Evolutionary conservation across 2,888 invertebrate genomes (phyloP), one percentile per base, ranked within the genome.

Genomic region (Trachelus troglodyta): DNA sequence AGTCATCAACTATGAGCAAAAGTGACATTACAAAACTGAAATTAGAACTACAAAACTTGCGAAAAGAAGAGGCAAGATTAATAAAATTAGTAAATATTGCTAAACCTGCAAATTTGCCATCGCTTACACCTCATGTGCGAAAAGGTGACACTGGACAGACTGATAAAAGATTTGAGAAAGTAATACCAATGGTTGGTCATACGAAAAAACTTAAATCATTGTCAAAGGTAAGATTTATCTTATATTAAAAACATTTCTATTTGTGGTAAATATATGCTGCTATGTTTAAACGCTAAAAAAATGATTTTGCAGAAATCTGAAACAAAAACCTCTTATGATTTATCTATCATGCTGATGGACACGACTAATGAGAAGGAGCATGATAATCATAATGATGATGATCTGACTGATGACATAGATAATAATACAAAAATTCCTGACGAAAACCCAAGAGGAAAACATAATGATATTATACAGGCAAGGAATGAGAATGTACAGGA

Each of bases 31-130:
- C 94, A 76, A 96, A 95, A 90, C 93, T 95, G 1, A 95, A 95
- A 83, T 92, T 94, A 85, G 94, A 94, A 79, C 93, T 98, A 40
- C 93, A 94, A 69, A 94, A 94, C 79, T 89, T 98, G 9, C 95
- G 94, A 85, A 91, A 92, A 12, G 97, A 98, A 86, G 94, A 96
- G 79, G 91, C 92, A 0, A 94, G 94, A 85, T 91, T 96, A 0
- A 93, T 95, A 69, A 94, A 95, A 34, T 91, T 98, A 34, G 94
- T 96, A 0, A 95, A 96, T 83, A 92, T 98, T 69, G 95, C 95
- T 0, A 94, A 94, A 80, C 97, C 97, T 0, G 94, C 95, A 0
- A 90, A 93, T 85, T 90, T 95, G 74, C 95, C 95, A 31, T 91
- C 93, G 2, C 89, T 94, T 1, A 84, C 92, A 34, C 88, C 91